Conservation (phyloP, 2,113 vertebrate species). For the Columba janthina region DNA sequence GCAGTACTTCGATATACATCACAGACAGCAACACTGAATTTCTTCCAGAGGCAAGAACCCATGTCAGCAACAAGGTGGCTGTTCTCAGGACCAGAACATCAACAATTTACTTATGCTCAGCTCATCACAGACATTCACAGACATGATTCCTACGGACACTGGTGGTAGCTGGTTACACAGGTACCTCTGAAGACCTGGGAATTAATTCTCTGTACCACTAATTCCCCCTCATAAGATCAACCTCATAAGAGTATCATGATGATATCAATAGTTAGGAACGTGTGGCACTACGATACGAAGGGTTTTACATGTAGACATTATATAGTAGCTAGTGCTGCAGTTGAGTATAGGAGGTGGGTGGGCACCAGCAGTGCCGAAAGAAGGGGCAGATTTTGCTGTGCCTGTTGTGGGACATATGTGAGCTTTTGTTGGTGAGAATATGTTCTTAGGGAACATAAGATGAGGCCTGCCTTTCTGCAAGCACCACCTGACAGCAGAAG, state of each 20-base stretch:
- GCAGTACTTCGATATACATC: not conserved
- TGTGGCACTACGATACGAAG: not conserved
- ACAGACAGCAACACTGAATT: not conserved
- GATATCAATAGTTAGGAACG: not conserved
- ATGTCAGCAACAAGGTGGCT: not conserved
- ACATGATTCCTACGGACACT: not conserved
- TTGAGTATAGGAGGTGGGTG: not conserved
- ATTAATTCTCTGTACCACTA: not conserved
- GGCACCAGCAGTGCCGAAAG: not conserved
- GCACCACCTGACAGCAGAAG: not conserved
- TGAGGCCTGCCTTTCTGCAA: not conserved
- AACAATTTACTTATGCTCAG: not conserved
- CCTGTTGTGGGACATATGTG: not conserved
- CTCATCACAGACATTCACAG: not conserved
- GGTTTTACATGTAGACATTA: not conserved
- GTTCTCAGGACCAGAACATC: not conserved
- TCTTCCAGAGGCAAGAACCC: not conserved
- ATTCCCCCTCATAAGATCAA: not conserved
- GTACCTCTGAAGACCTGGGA: not conserved
- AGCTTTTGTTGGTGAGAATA: not conserved
- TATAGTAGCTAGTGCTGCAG: not conserved
- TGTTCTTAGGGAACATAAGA: not conserved
- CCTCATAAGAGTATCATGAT: not conserved
- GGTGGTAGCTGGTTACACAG: not conserved
- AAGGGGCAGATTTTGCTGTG: not conserved